phyloP scores from a whole-genome alignment of 2,888 invertebrate species.

The Danaus chrysippus region DNA sequence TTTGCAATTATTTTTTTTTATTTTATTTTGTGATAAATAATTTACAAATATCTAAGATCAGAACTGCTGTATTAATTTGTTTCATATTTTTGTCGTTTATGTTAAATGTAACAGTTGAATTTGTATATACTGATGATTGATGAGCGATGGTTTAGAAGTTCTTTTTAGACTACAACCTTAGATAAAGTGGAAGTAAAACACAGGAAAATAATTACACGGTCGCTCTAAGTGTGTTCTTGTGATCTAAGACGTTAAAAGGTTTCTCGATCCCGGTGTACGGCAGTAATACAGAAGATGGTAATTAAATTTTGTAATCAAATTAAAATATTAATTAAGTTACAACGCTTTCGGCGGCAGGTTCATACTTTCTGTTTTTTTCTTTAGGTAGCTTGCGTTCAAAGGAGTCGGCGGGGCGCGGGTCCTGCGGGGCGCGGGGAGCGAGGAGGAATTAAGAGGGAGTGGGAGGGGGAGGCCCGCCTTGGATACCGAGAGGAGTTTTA shows the following conservation, averaged over 20 bases:
- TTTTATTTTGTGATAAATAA: background rate
- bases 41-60: background rate
- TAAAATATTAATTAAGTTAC: constrained; percentile 67
- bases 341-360: constrained; percentile 65
- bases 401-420: constrained; percentile 66
- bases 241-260: too few species aligned
- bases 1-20: constrained; percentile 5
- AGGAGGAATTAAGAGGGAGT: constrained; percentile 71
- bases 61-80: background rate
- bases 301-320: constrained; percentile 8
- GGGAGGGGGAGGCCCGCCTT: constrained; percentile 65
- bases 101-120: too few species aligned
- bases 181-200: too few species aligned
- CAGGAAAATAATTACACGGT: too few species aligned
- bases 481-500: constrained; percentile 81
- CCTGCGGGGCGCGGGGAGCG: constrained; percentile 44
- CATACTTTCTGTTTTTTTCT: constrained; percentile 80
- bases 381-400: constrained; percentile 79
- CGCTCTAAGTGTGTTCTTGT: too few species aligned
- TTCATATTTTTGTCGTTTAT: too few species aligned
- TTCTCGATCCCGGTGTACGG: too few species aligned
- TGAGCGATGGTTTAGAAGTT: too few species aligned
- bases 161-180: too few species aligned
- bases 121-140: too few species aligned
- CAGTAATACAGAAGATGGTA: background rate